Evolutionary conservation across 2,888 invertebrate species (phyloP).

Genomic region (Cinara cedri): DNA sequence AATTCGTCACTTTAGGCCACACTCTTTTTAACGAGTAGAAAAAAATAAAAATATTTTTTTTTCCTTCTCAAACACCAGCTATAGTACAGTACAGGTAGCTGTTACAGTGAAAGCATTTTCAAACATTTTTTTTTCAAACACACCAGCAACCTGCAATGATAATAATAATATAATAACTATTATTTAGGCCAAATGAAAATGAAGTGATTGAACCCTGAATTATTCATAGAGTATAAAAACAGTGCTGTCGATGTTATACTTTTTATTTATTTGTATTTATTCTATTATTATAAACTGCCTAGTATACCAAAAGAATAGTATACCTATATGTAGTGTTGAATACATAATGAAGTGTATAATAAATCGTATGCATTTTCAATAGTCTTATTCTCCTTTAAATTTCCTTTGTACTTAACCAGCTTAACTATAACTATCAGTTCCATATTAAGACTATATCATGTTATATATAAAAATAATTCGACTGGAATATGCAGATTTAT

Average conservation of each 20-base stretch:
- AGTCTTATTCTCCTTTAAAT: neutral
- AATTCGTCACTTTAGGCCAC: slow-evolving; percentile 40
- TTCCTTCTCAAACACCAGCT: neutral
- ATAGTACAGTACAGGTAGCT: neutral
- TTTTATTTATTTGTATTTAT: slow-evolving; percentile 11
- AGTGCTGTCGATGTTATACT: slow-evolving; percentile 4
- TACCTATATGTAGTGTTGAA: neutral
- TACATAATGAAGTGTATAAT: neutral
- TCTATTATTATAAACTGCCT: slow-evolving; percentile 13
- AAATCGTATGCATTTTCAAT: slow-evolving; percentile 6
- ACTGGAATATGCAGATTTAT: too few relatives aligned
- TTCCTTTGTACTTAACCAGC: neutral
- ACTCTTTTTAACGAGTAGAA: neutral
- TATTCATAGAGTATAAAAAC: slow-evolving; percentile 14
- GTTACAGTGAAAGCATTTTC: slow-evolving; percentile 42
- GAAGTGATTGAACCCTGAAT: slow-evolving; percentile 35
- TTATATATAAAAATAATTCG: neutral
- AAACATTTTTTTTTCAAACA: slow-evolving; percentile 24
- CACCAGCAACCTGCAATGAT: neutral
- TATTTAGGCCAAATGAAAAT: slow-evolving; percentile 50
- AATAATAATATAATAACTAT: slow-evolving; percentile 17
- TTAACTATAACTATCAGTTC: neutral
- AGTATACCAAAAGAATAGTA: slow-evolving; percentile 8
- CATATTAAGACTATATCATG: slow-evolving; percentile 1
- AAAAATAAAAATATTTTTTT: slow-evolving; percentile 19